Percentiles rank a stretch among this genome's conserved stretches.
These are phyloP conservation scores for Glaucomys volans DNA, from an alignment of 2,113 vertebrate genomes.

Conservation along the genomic window DNA sequence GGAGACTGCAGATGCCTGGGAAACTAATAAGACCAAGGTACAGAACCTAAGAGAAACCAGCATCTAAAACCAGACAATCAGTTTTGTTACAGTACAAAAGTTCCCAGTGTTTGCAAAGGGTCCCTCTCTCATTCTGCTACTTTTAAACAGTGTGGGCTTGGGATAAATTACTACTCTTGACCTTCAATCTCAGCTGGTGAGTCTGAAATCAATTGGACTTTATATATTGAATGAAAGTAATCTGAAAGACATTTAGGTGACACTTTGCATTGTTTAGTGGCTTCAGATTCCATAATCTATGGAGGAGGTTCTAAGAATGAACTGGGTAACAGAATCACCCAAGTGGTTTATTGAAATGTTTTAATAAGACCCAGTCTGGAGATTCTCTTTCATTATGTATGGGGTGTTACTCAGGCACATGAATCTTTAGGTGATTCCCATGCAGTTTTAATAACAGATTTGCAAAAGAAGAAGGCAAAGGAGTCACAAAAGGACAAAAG, in stretches of 20 bases:
- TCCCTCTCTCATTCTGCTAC: neutral
- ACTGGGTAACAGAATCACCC: neutral
- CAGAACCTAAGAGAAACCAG: neutral
- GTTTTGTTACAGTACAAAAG: neutral
- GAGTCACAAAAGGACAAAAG: neutral
- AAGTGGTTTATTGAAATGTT: neutral
- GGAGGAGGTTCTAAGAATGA: neutral
- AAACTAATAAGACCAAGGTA: neutral
- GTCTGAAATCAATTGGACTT: neutral
- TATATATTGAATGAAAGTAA: neutral
- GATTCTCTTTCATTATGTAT: neutral
- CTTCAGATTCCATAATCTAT: neutral
- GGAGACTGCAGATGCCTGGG: neutral
- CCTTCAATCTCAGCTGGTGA: neutral
- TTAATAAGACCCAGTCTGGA: neutral
- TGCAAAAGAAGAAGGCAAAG: neutral
- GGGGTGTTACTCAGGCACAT: neutral
- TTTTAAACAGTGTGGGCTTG: neutral
- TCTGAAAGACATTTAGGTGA: neutral
- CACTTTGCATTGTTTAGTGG: neutral
- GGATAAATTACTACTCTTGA: neutral
- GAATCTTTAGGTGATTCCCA: neutral
- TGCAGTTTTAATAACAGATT: neutral
- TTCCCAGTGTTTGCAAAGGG: neutral
- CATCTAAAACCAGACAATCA: neutral